Evolutionary conservation across 35 echinoderm and acorn worm genomes (phyloP), one percentile per base, ranked within the genome.

Genomic region (Lytechinus pictus): DNA sequence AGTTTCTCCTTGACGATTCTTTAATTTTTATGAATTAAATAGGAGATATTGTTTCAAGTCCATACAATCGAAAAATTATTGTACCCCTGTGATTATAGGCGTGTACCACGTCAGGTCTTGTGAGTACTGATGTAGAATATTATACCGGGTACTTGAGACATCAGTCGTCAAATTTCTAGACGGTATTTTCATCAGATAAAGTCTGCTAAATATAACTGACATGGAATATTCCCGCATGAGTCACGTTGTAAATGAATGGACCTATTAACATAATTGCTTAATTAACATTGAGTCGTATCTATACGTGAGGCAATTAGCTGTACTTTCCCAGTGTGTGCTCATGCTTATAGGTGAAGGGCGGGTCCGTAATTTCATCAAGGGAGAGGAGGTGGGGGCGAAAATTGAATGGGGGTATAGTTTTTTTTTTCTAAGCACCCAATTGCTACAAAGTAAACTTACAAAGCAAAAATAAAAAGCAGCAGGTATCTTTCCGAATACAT

Each of bases 211-310:
- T 7, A 79, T 79, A 79, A 24, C 66, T 16, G 19, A 79, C 66
- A 79, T n/a, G 19, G 16, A 60, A 44, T 58, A 24, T 24, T n/a
- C 66, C 2, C 9, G 19, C 66, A n/a, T 79, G 66, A 79, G 66
- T 79, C 66, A 79, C 66, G 66, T 79, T 24, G n/a, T 79, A 79
- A 79, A 79, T 79, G 66, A n/a, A 79, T 79, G 66, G 66, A 79
- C 66, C 19, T 19, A 79, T 79, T n/a, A 79, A 79, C 19, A 79
- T 79, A 79, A 79, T 79, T 79, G 66, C 66, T 79, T 79, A 79
- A 79, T 79, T 79, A 79, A 79, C 66, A 79, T 79, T 79, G 66
- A 79, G 66, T 79, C 66, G 66, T 79, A 79, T n/a, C n/a, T 24
- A 79, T 79, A 24, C 16, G 19, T 19, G 66, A 7, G 8, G 21